Percentiles rank a stretch among this genome's conserved stretches.
Evolutionary conservation across 2,113 vertebrate species (phyloP).

Genomic region (Promerops cafer): DNA sequence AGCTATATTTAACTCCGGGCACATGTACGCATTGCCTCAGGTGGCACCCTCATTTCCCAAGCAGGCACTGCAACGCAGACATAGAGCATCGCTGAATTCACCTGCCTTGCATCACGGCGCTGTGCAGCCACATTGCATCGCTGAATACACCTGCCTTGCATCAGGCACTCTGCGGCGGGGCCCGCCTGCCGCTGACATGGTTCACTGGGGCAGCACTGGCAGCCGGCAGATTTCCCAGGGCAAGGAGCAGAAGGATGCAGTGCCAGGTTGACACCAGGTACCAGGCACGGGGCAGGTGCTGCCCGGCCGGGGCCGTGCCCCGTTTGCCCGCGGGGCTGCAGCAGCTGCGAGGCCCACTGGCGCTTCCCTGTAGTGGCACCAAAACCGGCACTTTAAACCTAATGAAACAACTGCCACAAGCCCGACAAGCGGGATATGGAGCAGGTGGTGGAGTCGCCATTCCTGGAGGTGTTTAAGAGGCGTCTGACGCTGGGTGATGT

Average conservation of each 20-base stretch:
- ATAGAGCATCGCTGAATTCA: not conserved
- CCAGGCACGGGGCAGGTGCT: not conserved
- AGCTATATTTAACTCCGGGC: slow-evolving; percentile 23
- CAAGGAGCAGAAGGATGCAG: not conserved
- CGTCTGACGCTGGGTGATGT: not conserved
- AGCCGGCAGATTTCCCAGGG: not conserved
- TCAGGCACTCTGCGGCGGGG: not conserved
- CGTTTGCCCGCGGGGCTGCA: not conserved
- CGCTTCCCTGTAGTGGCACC: not conserved
- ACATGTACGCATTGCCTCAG: not conserved
- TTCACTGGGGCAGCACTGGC: not conserved
- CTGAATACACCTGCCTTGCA: not conserved
- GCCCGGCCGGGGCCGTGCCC: not conserved
- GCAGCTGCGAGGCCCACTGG: not conserved
- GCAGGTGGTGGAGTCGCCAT: not conserved
- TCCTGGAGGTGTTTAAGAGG: not conserved
- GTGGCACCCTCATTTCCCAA: slow-evolving; percentile 11
- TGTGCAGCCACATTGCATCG: not conserved
- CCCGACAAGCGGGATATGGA: too few species aligned
- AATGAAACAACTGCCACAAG: fast-evolving
- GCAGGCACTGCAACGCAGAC: not conserved
- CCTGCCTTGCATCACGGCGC: not conserved
- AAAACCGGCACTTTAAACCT: not conserved
- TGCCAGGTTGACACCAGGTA: fast-evolving
- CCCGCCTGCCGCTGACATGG: not conserved